Percentiles rank a stretch among this genome's conserved stretches.
phyloP scores from a whole-genome alignment of 2,113 vertebrate species.

The Haemorhous mexicanus region DNA sequence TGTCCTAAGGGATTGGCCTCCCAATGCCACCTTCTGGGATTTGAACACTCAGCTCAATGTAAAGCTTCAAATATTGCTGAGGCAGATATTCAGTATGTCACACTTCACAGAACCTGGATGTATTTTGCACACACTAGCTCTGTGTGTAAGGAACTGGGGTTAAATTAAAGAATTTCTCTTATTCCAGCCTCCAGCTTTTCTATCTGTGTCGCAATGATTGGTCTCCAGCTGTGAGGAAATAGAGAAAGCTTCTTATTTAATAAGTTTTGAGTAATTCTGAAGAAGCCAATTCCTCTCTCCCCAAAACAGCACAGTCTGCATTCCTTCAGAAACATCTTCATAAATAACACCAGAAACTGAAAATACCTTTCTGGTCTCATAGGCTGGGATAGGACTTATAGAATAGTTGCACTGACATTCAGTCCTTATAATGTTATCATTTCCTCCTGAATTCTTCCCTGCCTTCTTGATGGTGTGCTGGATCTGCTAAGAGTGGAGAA shows the following conservation, averaged over 20 bases:
- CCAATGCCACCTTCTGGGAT: background rate
- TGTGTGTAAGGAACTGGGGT: background rate
- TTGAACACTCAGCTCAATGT: background rate
- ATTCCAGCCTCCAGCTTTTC: slow-evolving; percentile 3
- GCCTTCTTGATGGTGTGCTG: background rate
- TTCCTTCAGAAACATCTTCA: background rate
- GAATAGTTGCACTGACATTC: background rate
- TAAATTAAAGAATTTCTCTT: background rate
- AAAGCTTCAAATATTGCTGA: background rate
- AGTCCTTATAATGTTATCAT: background rate
- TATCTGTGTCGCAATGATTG: background rate
- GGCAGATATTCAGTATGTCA: background rate
- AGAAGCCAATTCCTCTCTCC: background rate
- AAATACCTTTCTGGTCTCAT: background rate
- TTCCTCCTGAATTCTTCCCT: background rate
- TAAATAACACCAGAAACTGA: background rate
- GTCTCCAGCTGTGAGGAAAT: slow-evolving; percentile 6
- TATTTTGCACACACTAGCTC: background rate
- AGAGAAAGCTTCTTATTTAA: background rate
- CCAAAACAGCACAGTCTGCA: background rate
- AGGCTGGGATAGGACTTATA: background rate
- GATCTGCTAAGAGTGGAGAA: background rate
- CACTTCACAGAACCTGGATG: background rate
- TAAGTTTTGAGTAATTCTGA: background rate
- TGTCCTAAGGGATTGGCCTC: background rate